A percentile compares a stretch with the other conserved stretches of the same genome.
Evolutionary conservation across 2,113 vertebrate species (phyloP).

Genomic region (Pseudorhombus dupliciocellatus): DNA sequence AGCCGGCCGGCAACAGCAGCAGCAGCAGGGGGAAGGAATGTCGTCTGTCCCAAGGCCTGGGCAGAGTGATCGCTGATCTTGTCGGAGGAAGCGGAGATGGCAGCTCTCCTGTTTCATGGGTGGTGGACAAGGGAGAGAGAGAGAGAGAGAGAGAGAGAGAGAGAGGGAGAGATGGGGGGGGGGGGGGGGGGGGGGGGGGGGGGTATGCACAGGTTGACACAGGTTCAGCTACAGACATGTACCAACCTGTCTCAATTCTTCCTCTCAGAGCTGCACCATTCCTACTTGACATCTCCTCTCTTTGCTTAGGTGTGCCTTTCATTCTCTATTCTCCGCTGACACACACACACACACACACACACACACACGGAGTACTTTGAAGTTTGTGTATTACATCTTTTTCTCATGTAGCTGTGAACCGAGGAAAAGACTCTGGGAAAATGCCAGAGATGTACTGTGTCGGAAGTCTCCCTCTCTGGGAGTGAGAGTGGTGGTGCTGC

Average conservation of each 20-base stretch:
- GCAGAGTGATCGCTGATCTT: conserved; percentile 65
- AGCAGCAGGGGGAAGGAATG: conserved; percentile 77
- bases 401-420: conserved; percentile 57
- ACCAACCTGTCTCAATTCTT: conserved; percentile 60
- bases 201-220: conserved; percentile 79
- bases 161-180: conserved; percentile 4
- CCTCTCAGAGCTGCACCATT: conserved; percentile 62
- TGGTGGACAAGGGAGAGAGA: conserved; percentile 40
- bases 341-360: conserved; percentile 21
- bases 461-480: conserved; percentile 51
- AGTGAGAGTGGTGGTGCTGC: conserved; percentile 36
- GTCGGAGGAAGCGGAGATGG: conserved; percentile 79
- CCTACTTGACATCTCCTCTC: conserved; percentile 66
- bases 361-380: conserved; percentile 59
- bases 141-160: conserved; percentile 13
- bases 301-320: conserved; percentile 53
- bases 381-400: conserved; percentile 45
- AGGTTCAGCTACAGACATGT: conserved; percentile 72
- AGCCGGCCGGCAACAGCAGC: conserved; percentile 82
- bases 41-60: conserved; percentile 65
- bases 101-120: conserved; percentile 79
- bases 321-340: conserved; percentile 31
- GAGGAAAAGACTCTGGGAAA: conserved; percentile 58
- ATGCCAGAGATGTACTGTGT: conserved; percentile 47
- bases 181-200: conserved; percentile 1